Base-by-base conservation (phyloP, 1,140 invertebrate species). In the Drosophila dunni region DNA sequence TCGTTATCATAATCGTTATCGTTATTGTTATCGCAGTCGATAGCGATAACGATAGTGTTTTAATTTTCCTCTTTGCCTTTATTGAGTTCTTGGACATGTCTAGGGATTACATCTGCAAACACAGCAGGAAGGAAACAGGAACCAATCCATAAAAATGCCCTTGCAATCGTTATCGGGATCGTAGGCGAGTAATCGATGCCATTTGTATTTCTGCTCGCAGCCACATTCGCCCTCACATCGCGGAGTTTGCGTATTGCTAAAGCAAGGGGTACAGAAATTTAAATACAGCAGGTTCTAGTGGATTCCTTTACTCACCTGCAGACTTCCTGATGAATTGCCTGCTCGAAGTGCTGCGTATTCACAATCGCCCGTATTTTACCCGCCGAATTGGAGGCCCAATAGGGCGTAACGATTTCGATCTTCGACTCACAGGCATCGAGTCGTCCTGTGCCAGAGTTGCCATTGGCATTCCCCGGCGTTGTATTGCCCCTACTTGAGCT, bases 81-180 rank as follows among this genome's bases (percentile, higher is more conserved):
- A 42, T 13, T 58, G 3, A 65, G 53, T 60, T 64, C 62, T 50
- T 58, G 66, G 29, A 36, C 34, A 54, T 3, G 45, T 40, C 76
- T 85, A 92, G 54, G 94, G 94, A 84, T 95, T 94, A 88, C 97
- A 98, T 85, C 96, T 94, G 92, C 97, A 98, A 13, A 97, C 96
- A 93, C 97, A 98, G 92, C 97, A 98, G 0, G 97, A 97, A 9
- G 97, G 97, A 93, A 98, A 98, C 54, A 97, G 94, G 93, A 98
- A 98, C 97, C 97, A 98, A 92, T 98, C 97, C 94, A 98, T 98
- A 92, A 98, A 98, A 72, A 98, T 98, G 57, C 97, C 97, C 88
- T 97, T 96, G 92, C 97, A 98, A 90, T 98, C 97, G 91, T 98
- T 97, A 75, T 97, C 96, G 0, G 97, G 97, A 93, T 98, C 97